Conservation (phyloP, 2,888 invertebrate genomes). For the Syrphus vitripennis region DNA sequence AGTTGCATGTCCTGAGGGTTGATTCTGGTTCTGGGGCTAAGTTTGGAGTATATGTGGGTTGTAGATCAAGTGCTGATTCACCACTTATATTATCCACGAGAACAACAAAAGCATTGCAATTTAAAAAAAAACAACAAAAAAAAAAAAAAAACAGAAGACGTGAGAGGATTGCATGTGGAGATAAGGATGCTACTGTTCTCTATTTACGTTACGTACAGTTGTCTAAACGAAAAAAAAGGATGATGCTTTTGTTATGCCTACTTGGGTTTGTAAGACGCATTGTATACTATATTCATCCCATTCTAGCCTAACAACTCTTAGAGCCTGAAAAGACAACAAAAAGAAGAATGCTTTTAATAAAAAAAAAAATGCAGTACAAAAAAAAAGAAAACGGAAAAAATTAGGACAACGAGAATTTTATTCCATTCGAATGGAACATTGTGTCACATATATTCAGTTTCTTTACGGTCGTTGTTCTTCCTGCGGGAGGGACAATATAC, state of each 20-base stretch:
- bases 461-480: constrained; percentile 50
- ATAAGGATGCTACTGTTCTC: constrained; percentile 40
- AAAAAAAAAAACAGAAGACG: constrained; percentile 17
- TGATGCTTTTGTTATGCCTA: constrained; percentile 58
- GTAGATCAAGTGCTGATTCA: constrained; percentile 67
- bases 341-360: constrained; percentile 43
- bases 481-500: neutral
- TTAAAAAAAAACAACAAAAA: neutral
- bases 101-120: constrained; percentile 38
- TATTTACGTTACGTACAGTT: constrained; percentile 28
- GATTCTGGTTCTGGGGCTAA: constrained; percentile 30
- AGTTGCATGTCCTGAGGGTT: constrained; percentile 39
- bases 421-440: constrained; percentile 45
- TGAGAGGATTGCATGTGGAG: constrained; percentile 11
- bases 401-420: constrained; percentile 63
- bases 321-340: neutral
- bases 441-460: constrained; percentile 54
- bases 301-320: neutral
- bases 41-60: constrained; percentile 61
- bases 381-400: constrained; percentile 20
- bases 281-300: neutral
- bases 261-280: constrained; percentile 9
- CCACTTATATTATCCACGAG: constrained; percentile 34
- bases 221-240: neutral
- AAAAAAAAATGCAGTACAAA: too few species aligned